Percentiles rank a stretch among this genome's conserved stretches.
These are phyloP conservation scores for Brachionichthys hirsutus DNA, from an alignment of 2,113 vertebrate genomes.

Conservation along the genomic window DNA sequence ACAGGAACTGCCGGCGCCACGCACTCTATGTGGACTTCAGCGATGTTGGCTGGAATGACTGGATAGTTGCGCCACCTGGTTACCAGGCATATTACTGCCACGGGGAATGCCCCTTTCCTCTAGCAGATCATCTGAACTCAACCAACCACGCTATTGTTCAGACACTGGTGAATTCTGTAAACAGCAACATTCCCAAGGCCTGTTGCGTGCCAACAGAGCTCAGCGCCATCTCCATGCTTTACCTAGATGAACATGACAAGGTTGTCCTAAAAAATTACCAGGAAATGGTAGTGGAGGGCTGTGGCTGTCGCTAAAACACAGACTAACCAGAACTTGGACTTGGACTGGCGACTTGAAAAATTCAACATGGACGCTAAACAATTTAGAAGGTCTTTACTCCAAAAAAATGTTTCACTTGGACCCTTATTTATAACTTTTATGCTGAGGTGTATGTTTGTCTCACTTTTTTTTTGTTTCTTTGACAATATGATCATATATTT, in stretches of 20 bases:
- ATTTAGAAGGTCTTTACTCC: slow-evolving; percentile 57
- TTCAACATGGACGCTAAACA: slow-evolving; percentile 39
- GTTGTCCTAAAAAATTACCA: slow-evolving; percentile 99
- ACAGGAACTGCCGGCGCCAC: slow-evolving; percentile 92
- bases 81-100: slow-evolving; percentile 99
- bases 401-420: slow-evolving; percentile 78
- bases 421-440: slow-evolving; percentile 99
- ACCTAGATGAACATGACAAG: slow-evolving; percentile 97
- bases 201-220: slow-evolving; percentile 98
- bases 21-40: slow-evolving; percentile 98
- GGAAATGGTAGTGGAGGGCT: slow-evolving; percentile 99
- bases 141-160: slow-evolving; percentile 98
- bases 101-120: slow-evolving; percentile 95
- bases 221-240: slow-evolving; percentile 99
- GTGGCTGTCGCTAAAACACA: slow-evolving; percentile 91
- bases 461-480: slow-evolving; percentile 83
- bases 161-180: slow-evolving; percentile 98
- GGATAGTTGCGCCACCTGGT: slow-evolving; percentile 97
- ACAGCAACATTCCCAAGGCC: slow-evolving; percentile 96
- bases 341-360: slow-evolving; percentile 41
- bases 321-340: slow-evolving; percentile 38
- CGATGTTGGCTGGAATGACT: slow-evolving; percentile 98
- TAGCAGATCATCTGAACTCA: slow-evolving; percentile 97
- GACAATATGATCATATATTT: slow-evolving; percentile 99
- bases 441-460: slow-evolving; percentile 84